Percentiles rank a stretch among this genome's conserved stretches.
These are phyloP conservation scores for Papilio dardanus DNA, from an alignment of 1,140 invertebrate species.

Conservation along the genomic window DNA sequence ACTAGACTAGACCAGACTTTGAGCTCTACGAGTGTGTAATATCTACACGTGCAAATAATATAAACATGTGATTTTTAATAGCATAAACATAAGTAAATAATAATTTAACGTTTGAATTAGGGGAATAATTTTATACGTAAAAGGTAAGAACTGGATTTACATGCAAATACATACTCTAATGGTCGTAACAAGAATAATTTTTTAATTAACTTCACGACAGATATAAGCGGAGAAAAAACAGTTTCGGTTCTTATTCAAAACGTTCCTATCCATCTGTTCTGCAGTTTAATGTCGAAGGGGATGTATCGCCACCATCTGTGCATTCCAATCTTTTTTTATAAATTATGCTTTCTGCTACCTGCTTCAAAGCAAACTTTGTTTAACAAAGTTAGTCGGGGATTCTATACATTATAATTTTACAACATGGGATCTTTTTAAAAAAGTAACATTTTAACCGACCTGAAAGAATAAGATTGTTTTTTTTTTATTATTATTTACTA, in stretches of 20 bases:
- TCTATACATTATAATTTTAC: not conserved
- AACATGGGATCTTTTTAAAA: too few relatives aligned
- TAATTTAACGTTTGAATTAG: not conserved
- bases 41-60: not conserved
- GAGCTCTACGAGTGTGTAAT: not conserved
- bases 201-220: not conserved
- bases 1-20: too few relatives aligned
- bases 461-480: too few relatives aligned
- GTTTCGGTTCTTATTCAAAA: conserved; percentile 29
- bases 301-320: conserved; percentile 74
- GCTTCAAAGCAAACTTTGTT: conserved; percentile 45
- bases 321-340: conserved; percentile 68
- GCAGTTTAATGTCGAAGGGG: conserved; percentile 42
- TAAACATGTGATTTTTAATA: too few relatives aligned
- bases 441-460: too few relatives aligned
- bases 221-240: not conserved
- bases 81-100: too few relatives aligned
- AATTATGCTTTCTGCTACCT: conserved; percentile 73
- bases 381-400: conserved; percentile 2
- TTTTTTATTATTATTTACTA: too few relatives aligned
- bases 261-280: conserved; percentile 26
- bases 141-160: too few relatives aligned
- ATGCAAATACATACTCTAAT: too few relatives aligned
- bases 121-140: too few relatives aligned
- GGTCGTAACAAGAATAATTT: too few relatives aligned